A percentile compares a stretch with the other conserved stretches of the same genome.
phyloP scores from a whole-genome alignment of 2,113 vertebrate genomes.

The Notarius quadriscutis region DNA sequence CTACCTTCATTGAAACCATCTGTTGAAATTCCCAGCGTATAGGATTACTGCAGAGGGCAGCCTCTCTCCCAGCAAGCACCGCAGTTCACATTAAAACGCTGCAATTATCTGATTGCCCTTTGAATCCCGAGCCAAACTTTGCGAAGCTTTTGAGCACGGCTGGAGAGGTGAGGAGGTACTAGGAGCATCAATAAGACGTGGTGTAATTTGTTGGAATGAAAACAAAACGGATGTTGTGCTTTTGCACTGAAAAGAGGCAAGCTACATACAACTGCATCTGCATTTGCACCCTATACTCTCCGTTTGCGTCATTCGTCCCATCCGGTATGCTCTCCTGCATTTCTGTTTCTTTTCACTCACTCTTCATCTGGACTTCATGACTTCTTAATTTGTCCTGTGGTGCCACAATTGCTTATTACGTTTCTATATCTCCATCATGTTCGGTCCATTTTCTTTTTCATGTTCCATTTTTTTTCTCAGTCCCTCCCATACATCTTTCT shows the following conservation, averaged over 20 bases:
- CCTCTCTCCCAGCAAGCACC: slow-evolving; percentile 68
- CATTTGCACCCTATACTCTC: background rate
- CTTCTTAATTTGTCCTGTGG: slow-evolving; percentile 26
- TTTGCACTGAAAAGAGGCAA: slow-evolving; percentile 14
- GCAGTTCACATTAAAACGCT: slow-evolving; percentile 71
- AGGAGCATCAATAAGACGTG: slow-evolving; percentile 31
- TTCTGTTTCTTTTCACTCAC: slow-evolving; percentile 30
- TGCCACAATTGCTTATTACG: slow-evolving; percentile 19
- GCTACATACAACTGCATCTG: background rate
- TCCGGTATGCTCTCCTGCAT: background rate
- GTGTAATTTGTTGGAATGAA: slow-evolving; percentile 34
- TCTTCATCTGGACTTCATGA: slow-evolving; percentile 22
- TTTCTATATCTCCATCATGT: slow-evolving; percentile 23
- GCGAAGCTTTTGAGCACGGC: slow-evolving; percentile 65
- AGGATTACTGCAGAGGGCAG: slow-evolving; percentile 64
- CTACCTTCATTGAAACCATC: slow-evolving; percentile 64
- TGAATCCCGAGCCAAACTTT: slow-evolving; percentile 72
- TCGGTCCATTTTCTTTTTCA: slow-evolving; percentile 33
- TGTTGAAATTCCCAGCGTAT: slow-evolving; percentile 75
- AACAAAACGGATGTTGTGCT: slow-evolving; percentile 20
- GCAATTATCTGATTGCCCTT: slow-evolving; percentile 76
- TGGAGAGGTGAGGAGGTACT: slow-evolving; percentile 62
- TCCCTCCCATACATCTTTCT: slow-evolving; percentile 29
- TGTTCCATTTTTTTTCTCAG: slow-evolving; percentile 9
- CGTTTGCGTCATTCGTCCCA: background rate